A percentile compares a stretch with the other conserved stretches of the same genome.
phyloP scores from a whole-genome alignment of 2,797 vertebrate species.

The Capromys pilorides region DNA sequence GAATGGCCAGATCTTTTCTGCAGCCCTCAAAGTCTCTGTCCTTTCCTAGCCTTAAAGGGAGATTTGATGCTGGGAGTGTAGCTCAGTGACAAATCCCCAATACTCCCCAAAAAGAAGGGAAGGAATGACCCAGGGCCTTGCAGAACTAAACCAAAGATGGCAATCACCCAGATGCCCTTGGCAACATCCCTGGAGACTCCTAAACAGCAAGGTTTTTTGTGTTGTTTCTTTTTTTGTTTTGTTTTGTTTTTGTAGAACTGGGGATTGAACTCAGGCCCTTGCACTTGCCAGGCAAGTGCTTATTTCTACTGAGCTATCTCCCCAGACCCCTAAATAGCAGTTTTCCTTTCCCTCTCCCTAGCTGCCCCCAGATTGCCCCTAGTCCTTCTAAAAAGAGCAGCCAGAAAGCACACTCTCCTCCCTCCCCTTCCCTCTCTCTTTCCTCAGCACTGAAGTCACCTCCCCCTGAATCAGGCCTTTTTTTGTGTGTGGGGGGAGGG shows the following conservation, averaged over 20 bases:
- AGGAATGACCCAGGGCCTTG: not conserved
- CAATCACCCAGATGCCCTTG: not conserved
- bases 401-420: not conserved
- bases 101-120: not conserved
- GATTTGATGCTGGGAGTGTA: not conserved
- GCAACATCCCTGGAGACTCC: not conserved
- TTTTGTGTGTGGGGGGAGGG: conserved; percentile 37
- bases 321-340: not conserved
- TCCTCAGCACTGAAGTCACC: conserved; percentile 59
- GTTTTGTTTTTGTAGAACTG: too few species aligned
- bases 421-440: not conserved
- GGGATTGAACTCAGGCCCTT: too few species aligned
- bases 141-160: not conserved
- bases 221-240: too few species aligned
- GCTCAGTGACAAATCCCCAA: not conserved
- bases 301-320: too few species aligned
- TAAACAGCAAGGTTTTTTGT: too few species aligned
- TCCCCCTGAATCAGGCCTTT: conserved; percentile 67
- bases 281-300: too few species aligned
- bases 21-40: not conserved
- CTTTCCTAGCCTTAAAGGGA: not conserved
- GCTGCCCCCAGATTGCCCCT: not conserved
- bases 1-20: not conserved
- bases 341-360: not conserved
- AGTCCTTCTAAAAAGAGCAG: not conserved